Conservation (phyloP, 2,888 invertebrate genomes). For the Cotesia congregata region DNA sequence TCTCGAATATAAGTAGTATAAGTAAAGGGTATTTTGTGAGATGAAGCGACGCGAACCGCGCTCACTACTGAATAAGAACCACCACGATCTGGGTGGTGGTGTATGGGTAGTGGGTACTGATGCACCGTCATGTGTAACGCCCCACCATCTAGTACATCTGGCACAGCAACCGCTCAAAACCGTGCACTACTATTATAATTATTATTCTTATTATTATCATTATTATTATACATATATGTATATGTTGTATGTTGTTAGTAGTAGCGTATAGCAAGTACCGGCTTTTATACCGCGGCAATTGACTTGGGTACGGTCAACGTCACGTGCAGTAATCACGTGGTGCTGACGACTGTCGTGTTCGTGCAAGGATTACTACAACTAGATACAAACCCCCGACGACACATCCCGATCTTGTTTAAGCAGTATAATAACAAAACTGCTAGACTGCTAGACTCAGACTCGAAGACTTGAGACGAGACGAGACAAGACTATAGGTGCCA, state of each 20-base stretch:
- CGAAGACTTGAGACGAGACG: not conserved
- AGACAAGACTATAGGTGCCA: not conserved
- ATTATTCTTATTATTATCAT: too few species aligned
- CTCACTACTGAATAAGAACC: conserved; percentile 26
- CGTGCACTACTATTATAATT: not conserved
- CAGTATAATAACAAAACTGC: not conserved
- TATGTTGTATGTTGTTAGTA: too few species aligned
- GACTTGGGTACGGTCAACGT: conserved; percentile 19
- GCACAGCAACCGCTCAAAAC: conserved; percentile 30
- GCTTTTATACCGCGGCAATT: conserved; percentile 31
- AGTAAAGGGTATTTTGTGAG: not conserved
- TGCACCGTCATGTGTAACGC: conserved; percentile 33
- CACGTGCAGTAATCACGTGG: conserved; percentile 38
- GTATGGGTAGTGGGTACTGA: conserved; percentile 8
- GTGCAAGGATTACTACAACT: not conserved
- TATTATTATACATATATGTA: too few species aligned
- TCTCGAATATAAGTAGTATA: not conserved
- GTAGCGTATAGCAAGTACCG: not conserved
- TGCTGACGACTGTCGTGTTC: conserved; percentile 12
- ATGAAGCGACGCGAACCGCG: conserved; percentile 21
- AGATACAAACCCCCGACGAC: not conserved
- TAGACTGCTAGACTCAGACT: not conserved
- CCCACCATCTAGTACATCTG: conserved; percentile 41
- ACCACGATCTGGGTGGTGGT: conserved; percentile 11
- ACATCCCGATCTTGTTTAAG: not conserved